Evolutionary conservation across 2,113 vertebrate species (phyloP).

Genomic region (Pyrgilauda ruficollis): DNA sequence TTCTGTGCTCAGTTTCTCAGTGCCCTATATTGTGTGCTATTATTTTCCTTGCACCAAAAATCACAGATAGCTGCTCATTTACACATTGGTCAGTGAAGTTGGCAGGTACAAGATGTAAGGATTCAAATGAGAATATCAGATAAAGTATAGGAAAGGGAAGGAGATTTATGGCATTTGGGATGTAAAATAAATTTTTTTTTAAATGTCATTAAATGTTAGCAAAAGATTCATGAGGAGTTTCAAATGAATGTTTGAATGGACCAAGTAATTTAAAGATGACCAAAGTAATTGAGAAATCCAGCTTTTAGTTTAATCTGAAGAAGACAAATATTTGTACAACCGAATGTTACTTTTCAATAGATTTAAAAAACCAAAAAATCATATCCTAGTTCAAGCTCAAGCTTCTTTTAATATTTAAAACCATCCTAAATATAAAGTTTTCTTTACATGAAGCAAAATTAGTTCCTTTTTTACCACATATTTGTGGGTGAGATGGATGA

Average conservation of each 20-base stretch:
- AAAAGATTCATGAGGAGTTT: neutral
- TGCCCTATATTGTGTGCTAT: neutral
- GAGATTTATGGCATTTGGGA: neutral
- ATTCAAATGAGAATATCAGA: neutral
- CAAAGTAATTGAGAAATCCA: neutral
- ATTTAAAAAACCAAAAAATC: neutral
- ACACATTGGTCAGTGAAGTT: neutral
- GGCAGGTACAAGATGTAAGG: neutral
- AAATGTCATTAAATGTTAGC: neutral
- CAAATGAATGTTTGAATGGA: neutral
- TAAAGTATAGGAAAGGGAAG: neutral
- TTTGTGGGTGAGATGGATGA: neutral
- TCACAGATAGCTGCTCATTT: neutral
- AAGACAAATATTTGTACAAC: neutral
- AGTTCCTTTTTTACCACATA: fast-evolving
- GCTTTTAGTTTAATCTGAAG: neutral
- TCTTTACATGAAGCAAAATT: neutral
- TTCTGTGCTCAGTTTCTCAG: neutral
- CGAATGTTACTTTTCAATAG: neutral
- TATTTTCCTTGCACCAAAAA: neutral
- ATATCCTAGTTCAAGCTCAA: neutral
- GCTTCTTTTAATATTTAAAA: neutral
- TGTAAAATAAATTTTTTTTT: neutral
- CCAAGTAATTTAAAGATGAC: neutral
- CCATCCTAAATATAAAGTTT: neutral